phyloP scores from a whole-genome alignment of 2,797 vertebrate species.

The Carduelis carduelis region DNA sequence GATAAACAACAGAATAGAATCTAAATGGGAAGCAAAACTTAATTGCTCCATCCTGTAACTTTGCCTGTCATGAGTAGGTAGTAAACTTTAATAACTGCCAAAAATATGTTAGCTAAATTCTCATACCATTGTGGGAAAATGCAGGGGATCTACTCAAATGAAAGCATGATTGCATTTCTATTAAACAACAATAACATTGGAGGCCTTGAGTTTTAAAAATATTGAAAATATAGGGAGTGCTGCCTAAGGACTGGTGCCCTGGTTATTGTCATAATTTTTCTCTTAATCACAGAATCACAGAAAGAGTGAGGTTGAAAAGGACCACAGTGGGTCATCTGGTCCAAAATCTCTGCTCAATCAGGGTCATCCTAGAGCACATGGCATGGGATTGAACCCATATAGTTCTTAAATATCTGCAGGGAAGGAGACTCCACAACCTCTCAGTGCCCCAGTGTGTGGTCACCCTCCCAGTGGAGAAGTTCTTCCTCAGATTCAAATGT shows the following conservation, averaged over 20 bases:
- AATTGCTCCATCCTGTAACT: background rate
- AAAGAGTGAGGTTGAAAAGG: rapidly evolving
- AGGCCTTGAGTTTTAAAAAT: background rate
- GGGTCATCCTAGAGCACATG: background rate
- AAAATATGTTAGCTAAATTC: background rate
- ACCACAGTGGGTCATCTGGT: background rate
- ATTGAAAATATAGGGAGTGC: background rate
- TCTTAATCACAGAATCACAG: background rate
- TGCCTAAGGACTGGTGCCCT: background rate
- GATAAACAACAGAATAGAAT: background rate
- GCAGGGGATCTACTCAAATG: background rate
- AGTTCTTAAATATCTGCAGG: background rate
- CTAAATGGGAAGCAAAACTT: background rate
- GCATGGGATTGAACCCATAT: background rate
- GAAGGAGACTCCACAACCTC: background rate
- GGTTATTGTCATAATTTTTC: background rate
- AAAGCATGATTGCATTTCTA: background rate
- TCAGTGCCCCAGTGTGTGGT: background rate
- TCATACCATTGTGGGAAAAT: background rate
- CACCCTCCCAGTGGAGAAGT: too few species aligned
- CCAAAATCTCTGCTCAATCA: background rate
- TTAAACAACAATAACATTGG: background rate
- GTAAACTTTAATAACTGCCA: background rate
- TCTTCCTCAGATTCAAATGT: background rate
- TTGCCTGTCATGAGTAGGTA: background rate